phyloP scores from a whole-genome alignment of 2,888 invertebrate species.

The Agelastica alni region DNA sequence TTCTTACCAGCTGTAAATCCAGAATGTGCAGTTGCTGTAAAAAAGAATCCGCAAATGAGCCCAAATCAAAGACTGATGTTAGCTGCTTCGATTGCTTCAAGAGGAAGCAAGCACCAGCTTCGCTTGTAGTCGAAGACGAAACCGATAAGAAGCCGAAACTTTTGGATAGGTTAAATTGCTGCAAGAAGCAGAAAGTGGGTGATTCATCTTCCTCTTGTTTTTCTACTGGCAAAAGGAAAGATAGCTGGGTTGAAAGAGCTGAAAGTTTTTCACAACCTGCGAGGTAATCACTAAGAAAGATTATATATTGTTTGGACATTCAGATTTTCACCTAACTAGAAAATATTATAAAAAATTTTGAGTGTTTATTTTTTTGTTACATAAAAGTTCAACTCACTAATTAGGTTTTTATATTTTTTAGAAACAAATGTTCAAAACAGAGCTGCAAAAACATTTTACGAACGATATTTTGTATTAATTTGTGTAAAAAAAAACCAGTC shows the following conservation, averaged over 20 bases:
- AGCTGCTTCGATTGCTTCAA: conserved; percentile 59
- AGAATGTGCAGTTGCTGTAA: conserved; percentile 42
- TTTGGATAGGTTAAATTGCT: conserved; percentile 51
- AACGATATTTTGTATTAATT: conserved; percentile 48
- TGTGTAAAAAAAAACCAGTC: conserved; percentile 37
- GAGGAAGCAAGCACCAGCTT: conserved; percentile 36
- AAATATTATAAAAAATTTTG: too few species aligned
- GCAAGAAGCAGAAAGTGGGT: conserved; percentile 58
- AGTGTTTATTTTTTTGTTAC: too few species aligned
- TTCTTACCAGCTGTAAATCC: conserved; percentile 44
- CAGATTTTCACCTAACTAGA: too few species aligned
- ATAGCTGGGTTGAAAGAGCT: conserved; percentile 60
- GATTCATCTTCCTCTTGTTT: conserved; percentile 53
- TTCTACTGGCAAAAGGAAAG: conserved; percentile 49
- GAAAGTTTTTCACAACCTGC: conserved; percentile 60
- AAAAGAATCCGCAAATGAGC: conserved; percentile 25
- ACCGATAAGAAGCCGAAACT: conserved; percentile 47
- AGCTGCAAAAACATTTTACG: conserved; percentile 46
- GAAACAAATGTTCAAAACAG: conserved; percentile 40
- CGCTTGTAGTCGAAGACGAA: conserved; percentile 53
- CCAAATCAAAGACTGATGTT: conserved; percentile 39
- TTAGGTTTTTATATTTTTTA: conserved; percentile 26
- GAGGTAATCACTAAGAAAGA: too few species aligned
- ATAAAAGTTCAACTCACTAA: too few species aligned
- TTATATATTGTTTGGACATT: too few species aligned